Evolutionary conservation across 1,140 invertebrate species (phyloP).

Genomic region (Bombus haemorrhoidalis): DNA sequence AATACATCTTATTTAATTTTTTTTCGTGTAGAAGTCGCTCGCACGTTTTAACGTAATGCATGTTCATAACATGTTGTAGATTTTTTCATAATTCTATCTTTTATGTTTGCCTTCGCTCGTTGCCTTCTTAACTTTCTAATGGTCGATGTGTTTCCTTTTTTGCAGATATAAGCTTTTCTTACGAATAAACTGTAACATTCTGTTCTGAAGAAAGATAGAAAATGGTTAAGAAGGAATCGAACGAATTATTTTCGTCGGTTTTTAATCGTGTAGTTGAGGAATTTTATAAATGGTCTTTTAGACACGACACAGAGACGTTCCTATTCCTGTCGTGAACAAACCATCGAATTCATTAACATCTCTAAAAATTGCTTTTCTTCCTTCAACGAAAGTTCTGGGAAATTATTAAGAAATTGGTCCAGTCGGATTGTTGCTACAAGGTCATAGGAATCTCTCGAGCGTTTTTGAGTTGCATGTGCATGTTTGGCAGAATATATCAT

Average conservation of each 20-base stretch:
- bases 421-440: slow-evolving; percentile 27
- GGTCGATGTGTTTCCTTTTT: background rate
- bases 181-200: too few species aligned
- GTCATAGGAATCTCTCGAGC: slow-evolving; percentile 71
- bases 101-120: slow-evolving; percentile 38
- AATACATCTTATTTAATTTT: background rate
- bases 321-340: slow-evolving; percentile 44
- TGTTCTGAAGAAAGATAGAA: background rate
- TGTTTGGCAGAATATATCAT: slow-evolving; percentile 73
- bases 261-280: slow-evolving; percentile 35
- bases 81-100: slow-evolving; percentile 42
- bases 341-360: slow-evolving; percentile 60
- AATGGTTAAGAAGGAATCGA: slow-evolving; percentile 49
- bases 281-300: slow-evolving; percentile 36
- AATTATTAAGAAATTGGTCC: background rate
- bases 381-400: too few species aligned
- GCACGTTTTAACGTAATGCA: slow-evolving; percentile 33
- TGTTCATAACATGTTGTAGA: slow-evolving; percentile 53
- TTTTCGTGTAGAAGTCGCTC: background rate
- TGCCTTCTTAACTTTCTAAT: slow-evolving; percentile 20
- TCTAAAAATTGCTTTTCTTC: slow-evolving; percentile 33
- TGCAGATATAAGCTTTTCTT: background rate
- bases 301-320: slow-evolving; percentile 47
- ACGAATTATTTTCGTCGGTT: slow-evolving; percentile 43
- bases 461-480: slow-evolving; percentile 74